Evolutionary conservation across 2,888 invertebrate genomes (phyloP), one percentile per base, ranked within the genome.

Genomic region (Coelopa pilipes): DNA sequence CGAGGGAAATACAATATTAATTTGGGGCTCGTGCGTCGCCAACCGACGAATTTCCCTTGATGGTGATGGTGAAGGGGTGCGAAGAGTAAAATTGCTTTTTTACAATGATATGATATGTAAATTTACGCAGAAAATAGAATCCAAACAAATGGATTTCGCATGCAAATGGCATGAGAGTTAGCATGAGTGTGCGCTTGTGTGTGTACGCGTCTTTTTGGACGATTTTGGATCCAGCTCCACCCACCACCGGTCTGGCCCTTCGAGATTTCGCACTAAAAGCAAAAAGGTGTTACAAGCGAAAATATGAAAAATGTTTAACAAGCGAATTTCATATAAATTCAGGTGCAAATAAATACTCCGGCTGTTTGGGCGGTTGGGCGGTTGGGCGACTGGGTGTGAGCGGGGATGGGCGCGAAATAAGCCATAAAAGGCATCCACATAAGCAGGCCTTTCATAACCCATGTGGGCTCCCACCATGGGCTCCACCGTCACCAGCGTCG

Each of bases 231-330:
- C 19, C 46, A 21, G 15, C 49, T 49, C 19, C 49, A 9, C 19
- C 66, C 12, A 62, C n/a, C 15, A 45, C n/a, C n/a, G 53, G n/a
- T n/a, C n/a, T 67, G 21, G 9, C n/a, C 53, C 65, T 13, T 62
- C 57, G 72, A 59, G 55, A 50, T 46, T 63, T 72, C 46, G 11
- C 49, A 59, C 60, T 59, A 72, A 72, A 57, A 66, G 66, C 66
- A 72, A 72, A 67, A 66, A 66, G 49, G 46, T 72, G 66, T 70
- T 50, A 34, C 66, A 50, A 34, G 46, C 50, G 50, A 70, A 70
- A 71, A 55, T 55, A 19, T 53, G 21, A 59, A 19, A 55, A 55
- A 65, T 71, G 55, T 45, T 46, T 49, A 60, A 70, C 55, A 71
- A 65, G 55, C 65, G 17, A 47, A 71, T 46, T 71, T 57, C 45